phyloP scores from a whole-genome alignment of 2,888 invertebrate species.

The Nephrotoma appendiculata region DNA sequence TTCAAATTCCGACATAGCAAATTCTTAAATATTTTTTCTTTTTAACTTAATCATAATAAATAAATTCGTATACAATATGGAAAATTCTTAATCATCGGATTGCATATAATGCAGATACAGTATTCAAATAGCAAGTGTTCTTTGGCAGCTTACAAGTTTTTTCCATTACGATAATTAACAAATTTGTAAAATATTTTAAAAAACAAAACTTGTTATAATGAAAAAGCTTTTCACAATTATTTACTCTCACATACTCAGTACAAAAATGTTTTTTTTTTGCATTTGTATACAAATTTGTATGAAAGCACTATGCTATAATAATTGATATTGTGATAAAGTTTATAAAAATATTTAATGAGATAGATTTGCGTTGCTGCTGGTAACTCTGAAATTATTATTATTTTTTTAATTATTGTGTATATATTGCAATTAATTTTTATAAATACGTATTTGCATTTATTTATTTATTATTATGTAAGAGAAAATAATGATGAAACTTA shows the following conservation, averaged over 20 bases:
- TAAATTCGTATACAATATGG: background rate
- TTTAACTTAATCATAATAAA: background rate
- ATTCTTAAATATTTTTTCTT: background rate
- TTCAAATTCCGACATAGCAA: background rate
- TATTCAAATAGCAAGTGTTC: background rate
- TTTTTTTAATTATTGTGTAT: background rate
- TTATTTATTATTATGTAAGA: background rate
- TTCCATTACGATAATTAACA: background rate
- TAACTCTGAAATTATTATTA: background rate
- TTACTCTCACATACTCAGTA: background rate
- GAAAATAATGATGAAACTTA: background rate
- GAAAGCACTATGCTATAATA: background rate
- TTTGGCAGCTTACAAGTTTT: background rate
- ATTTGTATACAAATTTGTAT: background rate
- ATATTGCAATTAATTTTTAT: background rate
- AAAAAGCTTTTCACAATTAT: background rate
- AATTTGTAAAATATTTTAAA: background rate
- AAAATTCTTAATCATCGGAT: background rate
- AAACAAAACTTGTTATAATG: background rate
- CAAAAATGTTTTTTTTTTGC: background rate
- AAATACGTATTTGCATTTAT: background rate
- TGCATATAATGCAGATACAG: background rate
- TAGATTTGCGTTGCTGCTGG: background rate
- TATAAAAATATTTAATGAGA: background rate
- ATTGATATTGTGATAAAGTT: background rate